Base-by-base conservation (phyloP, 2,113 vertebrate species). In the Galeopterus variegatus region DNA sequence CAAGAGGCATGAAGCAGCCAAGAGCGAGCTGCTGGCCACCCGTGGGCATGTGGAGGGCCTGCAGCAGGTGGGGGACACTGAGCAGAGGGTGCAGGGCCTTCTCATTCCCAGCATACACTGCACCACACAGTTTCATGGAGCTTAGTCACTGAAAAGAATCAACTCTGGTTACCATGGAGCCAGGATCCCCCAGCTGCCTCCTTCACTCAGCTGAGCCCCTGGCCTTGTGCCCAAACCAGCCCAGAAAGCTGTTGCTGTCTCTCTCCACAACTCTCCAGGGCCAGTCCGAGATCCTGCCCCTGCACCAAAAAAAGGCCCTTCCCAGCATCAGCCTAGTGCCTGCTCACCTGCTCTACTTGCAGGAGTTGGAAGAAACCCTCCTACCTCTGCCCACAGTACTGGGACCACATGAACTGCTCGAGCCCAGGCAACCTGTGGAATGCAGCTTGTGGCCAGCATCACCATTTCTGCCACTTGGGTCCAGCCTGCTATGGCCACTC, bases 21-120 rank as follows among this genome's bases (percentile, higher is more conserved):
- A 99, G 97, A 98, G 95, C 21, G 99, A 99, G 98, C 99, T 99
- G 98, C 96, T 98, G 97, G 99, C 99, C 64, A 98, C 99, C 84
- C 98, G 98, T 85, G 97, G 99, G 11, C 98, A 99, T 21, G 89
- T 99, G 97, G 97, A 99, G 92, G 97, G 93, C 33, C 98, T 99
- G 75, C 91, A 60, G 88, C 94, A 97, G 97, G 97, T 97, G 26
- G 26, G 77, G 73, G 6, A 26, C 1, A 0, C 4, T 15, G 8
- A 65, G 26, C 17, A 28, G 76, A 14, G 90, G 7, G 10, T 1
- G 28, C 17, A 1, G 41, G 28, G 70, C 52, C 67, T 36, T 10
- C 17, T 82, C 1, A 79, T 31, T 33, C 65, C 88, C 54, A 52
- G 8, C 26, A 77, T 48, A 19, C 48, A 52, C 15, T 23, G 1